Conservation (phyloP, 2,888 invertebrate genomes). For the Ichneumon xanthorius region DNA sequence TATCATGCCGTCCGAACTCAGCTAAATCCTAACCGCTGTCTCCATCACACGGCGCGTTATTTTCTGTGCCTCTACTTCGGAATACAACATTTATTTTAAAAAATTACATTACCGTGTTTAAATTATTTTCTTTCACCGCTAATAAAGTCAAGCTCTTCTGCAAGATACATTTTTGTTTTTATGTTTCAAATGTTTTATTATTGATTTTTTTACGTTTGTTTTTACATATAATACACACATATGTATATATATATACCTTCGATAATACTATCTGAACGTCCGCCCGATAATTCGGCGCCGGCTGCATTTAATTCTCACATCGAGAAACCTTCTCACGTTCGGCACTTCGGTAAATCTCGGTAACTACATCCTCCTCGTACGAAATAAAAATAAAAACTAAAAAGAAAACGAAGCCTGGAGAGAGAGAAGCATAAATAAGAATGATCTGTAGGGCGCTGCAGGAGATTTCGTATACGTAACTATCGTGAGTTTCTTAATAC, state of each 20-base stretch:
- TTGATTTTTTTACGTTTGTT: background rate
- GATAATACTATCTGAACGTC: constrained; percentile 34
- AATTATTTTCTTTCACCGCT: too few relatives aligned
- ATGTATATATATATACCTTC: background rate
- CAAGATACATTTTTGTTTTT: background rate
- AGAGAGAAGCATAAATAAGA: constrained; percentile 37
- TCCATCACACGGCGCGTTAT: too few relatives aligned
- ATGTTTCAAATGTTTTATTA: background rate
- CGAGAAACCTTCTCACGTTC: constrained; percentile 53
- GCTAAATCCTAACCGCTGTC: too few relatives aligned
- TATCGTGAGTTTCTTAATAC: constrained; percentile 52
- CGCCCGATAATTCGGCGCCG: constrained; percentile 49
- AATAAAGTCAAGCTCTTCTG: too few relatives aligned
- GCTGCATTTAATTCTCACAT: constrained; percentile 21
- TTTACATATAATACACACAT: background rate
- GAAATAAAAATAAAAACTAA: constrained; percentile 16
- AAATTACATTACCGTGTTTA: too few relatives aligned
- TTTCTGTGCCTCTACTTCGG: too few relatives aligned
- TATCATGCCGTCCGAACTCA: too few relatives aligned
- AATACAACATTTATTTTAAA: too few relatives aligned
- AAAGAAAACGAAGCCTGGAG: background rate
- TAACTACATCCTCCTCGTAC: constrained; percentile 49
- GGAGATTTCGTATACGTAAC: constrained; percentile 34
- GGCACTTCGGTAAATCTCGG: constrained; percentile 59
- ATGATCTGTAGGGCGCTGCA: constrained; percentile 15